phyloP scores from a whole-genome alignment of 30 jellyfish, hydroid and myxozoan genomes.

The Euphysa ruthae region DNA sequence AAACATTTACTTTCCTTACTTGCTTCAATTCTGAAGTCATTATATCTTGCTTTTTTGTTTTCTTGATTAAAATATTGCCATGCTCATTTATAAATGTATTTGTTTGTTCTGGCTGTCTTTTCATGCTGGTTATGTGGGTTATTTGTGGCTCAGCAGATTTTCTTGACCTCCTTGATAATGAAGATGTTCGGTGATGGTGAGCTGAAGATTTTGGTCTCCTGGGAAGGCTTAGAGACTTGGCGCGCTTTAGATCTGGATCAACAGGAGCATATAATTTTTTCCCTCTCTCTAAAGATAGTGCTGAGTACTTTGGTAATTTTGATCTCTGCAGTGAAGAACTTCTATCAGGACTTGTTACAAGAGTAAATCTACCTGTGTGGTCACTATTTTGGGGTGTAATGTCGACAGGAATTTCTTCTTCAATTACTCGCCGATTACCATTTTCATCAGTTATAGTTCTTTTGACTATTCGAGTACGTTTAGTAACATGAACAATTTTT shows the following conservation, averaged over 20 bases:
- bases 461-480: conserved; percentile 47
- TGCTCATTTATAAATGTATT: background rate
- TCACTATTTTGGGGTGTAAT: background rate
- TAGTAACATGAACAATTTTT: conserved; percentile 55
- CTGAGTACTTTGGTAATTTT: too few relatives aligned
- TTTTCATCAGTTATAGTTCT: conserved; percentile 50
- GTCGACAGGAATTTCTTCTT: conserved; percentile 64
- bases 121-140: background rate
- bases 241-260: too few relatives aligned
- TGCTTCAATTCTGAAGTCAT: conserved; percentile 3
- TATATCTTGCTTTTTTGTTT: conserved; percentile 1
- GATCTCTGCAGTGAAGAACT: too few relatives aligned
- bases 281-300: too few relatives aligned
- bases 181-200: too few relatives aligned
- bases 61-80: conserved; percentile 20
- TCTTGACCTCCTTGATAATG: too few relatives aligned
- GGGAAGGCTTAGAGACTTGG: background rate
- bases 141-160: background rate
- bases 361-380: too few relatives aligned
- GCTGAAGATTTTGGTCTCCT: background rate
- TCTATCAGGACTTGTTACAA: too few relatives aligned
- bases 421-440: conserved; percentile 48
- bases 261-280: too few relatives aligned
- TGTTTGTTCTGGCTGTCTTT: background rate
- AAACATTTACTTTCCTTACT: conserved; percentile 11